A percentile compares a stretch with the other conserved stretches of the same genome.
These are phyloP conservation scores for Sorex maritimensis DNA, from an alignment of 2,797 vertebrate species.

Conservation along the genomic window DNA sequence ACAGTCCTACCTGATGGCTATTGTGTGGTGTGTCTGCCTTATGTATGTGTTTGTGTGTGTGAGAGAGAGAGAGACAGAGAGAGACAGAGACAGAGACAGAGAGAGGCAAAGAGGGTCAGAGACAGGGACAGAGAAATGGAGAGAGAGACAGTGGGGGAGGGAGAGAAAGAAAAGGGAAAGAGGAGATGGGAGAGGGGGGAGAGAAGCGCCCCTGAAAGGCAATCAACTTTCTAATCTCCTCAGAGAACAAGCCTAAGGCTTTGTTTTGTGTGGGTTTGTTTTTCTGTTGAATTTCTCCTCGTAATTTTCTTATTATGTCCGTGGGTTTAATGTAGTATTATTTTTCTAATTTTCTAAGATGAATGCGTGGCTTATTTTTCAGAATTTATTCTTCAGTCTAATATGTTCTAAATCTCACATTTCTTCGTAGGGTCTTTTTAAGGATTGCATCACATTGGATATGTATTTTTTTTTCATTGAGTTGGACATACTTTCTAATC, in stretches of 20 bases:
- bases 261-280: neutral
- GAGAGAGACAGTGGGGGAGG: too few species aligned
- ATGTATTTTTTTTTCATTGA: neutral
- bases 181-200: too few species aligned
- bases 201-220: neutral
- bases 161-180: too few species aligned
- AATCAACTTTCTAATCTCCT: neutral
- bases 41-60: too few species aligned
- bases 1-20: too few species aligned
- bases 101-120: too few species aligned
- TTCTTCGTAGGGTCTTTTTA: neutral
- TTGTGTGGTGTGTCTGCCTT: too few species aligned
- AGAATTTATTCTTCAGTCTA: neutral
- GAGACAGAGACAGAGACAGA: too few species aligned
- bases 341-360: neutral
- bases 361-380: neutral
- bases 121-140: too few species aligned
- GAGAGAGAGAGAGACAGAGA: too few species aligned
- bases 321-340: neutral
- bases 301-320: neutral
- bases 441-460: neutral
- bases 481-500: neutral
- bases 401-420: neutral
- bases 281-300: slow-evolving; percentile 10
- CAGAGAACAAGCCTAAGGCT: neutral